phyloP scores from a whole-genome alignment of 2,113 vertebrate species.

The Rhinolophus sinicus region DNA sequence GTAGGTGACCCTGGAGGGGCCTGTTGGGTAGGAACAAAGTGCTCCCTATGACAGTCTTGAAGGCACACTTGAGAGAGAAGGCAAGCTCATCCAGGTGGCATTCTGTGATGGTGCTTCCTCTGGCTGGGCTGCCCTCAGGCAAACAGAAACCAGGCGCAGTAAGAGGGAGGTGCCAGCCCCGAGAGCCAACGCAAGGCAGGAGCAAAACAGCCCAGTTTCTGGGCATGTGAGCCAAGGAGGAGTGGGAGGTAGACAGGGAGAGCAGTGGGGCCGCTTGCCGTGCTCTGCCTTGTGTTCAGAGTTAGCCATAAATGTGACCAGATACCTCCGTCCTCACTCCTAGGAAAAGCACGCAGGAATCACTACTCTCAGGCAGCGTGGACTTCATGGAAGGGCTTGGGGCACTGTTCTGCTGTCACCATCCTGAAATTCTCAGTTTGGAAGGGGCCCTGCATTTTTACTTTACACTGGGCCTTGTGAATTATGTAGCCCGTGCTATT shows the following conservation, averaged over 20 bases:
- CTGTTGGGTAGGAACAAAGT: background rate
- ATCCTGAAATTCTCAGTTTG: background rate
- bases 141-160: slow-evolving; percentile 23
- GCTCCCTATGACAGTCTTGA: background rate
- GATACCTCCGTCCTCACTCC: background rate
- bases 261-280: background rate
- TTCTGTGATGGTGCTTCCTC: background rate
- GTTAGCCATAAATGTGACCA: background rate
- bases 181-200: background rate
- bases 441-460: background rate
- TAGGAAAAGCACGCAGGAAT: background rate
- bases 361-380: background rate
- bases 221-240: slow-evolving; percentile 43
- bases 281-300: background rate
- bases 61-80: slow-evolving; percentile 36
- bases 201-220: slow-evolving; percentile 41
- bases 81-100: background rate
- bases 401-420: background rate
- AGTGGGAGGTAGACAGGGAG: background rate
- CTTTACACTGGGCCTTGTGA: background rate
- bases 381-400: background rate
- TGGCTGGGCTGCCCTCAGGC: background rate
- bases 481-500: background rate
- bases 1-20: background rate
- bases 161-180: slow-evolving; percentile 40